Conservation (phyloP, 2,113 vertebrate genomes). For the Upupa epops region DNA sequence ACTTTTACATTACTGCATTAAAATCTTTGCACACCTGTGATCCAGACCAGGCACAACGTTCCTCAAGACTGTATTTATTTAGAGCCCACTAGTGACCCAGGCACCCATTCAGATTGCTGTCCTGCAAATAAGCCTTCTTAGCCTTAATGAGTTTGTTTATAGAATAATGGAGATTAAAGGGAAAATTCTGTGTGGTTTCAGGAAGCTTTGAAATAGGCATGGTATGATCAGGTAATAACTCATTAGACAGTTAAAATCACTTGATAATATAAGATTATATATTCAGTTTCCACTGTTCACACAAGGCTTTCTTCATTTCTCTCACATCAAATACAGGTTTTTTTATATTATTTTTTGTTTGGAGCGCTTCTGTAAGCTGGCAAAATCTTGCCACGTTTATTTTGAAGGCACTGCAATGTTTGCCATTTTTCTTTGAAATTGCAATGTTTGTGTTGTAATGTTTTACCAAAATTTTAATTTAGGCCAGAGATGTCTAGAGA, state of each 20-base stretch:
- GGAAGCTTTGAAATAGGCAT: background rate
- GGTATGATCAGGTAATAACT: background rate
- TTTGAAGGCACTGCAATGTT: background rate
- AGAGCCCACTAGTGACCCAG: background rate
- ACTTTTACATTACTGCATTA: background rate
- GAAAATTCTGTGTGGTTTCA: background rate
- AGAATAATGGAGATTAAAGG: background rate
- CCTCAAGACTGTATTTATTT: background rate
- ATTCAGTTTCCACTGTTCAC: background rate
- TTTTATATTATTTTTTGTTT: background rate
- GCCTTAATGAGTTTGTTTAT: background rate
- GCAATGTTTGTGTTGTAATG: background rate
- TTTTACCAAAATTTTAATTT: background rate
- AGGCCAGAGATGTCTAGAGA: background rate
- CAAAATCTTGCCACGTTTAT: background rate
- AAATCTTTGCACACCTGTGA: background rate
- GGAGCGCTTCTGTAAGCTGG: background rate
- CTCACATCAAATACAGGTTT: background rate
- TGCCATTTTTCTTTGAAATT: background rate
- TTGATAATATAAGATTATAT: background rate
- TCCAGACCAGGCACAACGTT: background rate
- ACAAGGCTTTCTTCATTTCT: background rate
- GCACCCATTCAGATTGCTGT: background rate
- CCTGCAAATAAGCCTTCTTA: background rate
- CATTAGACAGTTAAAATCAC: background rate